Base-by-base conservation (phyloP, 2,113 vertebrate genomes). In the Sapajus apella region DNA sequence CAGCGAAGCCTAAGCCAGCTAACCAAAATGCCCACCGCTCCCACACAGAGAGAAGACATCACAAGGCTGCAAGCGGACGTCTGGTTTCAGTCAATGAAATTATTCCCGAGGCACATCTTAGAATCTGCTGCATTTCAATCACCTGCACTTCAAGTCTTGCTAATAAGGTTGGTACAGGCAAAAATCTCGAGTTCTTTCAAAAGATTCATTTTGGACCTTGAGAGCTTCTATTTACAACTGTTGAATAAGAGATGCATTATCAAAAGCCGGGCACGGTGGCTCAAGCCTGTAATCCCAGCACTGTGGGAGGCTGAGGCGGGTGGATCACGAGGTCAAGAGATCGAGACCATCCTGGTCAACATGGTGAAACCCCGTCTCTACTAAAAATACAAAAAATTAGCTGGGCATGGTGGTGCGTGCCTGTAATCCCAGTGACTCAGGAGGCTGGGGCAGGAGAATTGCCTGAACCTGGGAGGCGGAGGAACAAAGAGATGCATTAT, bases 61-160 rank as follows among this genome's bases (percentile, higher is more conserved):
- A 23, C 68, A 4, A 8, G 16, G 7, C 0, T 14, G n/a, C 75
- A 81, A 32, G 50, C 4, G 20, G 30, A 25, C 0, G 2, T 8
- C 68, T n/a, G 56, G 13, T 1, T 56, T 52, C 7, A 17, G 50
- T 61, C 50, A 16, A 11, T 45, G n/a, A 64, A 40, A 17, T 6
- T 2, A 87, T 27, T 55, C 66, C 81, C 32, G 25, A 45, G 75
- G 45, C n/a, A 55, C 45, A 79, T 21, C 5, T 35, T 0, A 17
- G 27, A 14, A 17, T 23, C 79, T 2, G 12, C 1, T 20, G 13
- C 45, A 12, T n/a, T 58, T 43, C n/a, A 37, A 11, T 8, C 81
- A 30, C 50, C 61, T 55, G 25, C 27, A 45, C 17, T 21, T 37
- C 50, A 37, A 6, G 81, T 17, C 91, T 56, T 75, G 25, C 40